Evolutionary conservation across 2,797 vertebrate genomes (phyloP), one percentile per base, ranked within the genome.

Genomic region (Oreonectes daqikongensis): DNA sequence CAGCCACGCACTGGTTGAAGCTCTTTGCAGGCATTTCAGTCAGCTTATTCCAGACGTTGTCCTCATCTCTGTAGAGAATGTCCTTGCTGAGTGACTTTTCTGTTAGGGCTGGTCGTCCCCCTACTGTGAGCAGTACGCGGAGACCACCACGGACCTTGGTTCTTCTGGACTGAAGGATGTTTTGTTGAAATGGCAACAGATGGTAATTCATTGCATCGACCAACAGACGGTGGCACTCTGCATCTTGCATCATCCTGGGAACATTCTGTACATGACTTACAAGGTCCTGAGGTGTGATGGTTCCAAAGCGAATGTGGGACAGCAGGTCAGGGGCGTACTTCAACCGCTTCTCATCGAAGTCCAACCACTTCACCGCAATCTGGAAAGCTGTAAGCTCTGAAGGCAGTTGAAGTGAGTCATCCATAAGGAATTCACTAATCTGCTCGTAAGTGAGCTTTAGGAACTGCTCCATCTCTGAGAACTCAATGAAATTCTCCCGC

Each of bases 141-240:
- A 94, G 94, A 79, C 96, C 98, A 18, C 97, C 97, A 1, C 98
- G 96, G 57, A 99, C 95, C 90, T 97, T 97, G 2, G 98, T 99
- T 91, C 98, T 95, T 90, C 97, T 94, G 75, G 97, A 99, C 86
- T 99, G 98, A 72, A 99, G 85, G 65, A 97, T 98, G 88, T 99
- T 99, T 88, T 99, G 98, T 89, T 99, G 97, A 85, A 94, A 97
- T 0, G 98, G 98, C 85, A 99, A 92, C 81, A 99, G 90, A 82
- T 99, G 98, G 83, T 99, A 99, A 90, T 99, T 99, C 98, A 99
- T 99, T 78, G 98, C 97, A 76, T 99, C 98, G 35, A 99, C 98
- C 0, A 99, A 92, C 70, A 99, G 95, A 85, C 95, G 98, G 85
- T 99, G 98, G 88, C 98, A 99, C 60, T 99, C 98, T 0, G 94